These are phyloP conservation scores for Vultur gryphus DNA, from an alignment of 2,797 vertebrate species.

Conservation along the genomic window DNA sequence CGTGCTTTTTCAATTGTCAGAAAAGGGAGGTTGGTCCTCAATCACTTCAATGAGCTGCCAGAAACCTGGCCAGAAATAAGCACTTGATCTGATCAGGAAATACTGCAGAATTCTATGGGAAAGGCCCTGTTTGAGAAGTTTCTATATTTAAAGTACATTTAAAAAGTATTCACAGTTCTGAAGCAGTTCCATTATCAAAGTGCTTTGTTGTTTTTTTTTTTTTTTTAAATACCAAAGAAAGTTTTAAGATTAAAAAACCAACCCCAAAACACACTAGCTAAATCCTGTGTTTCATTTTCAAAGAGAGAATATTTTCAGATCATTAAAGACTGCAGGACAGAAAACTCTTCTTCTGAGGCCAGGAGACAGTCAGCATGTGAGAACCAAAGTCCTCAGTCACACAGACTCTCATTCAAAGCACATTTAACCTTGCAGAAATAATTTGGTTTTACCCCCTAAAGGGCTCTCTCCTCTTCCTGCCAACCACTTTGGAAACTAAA, in stretches of 20 bases:
- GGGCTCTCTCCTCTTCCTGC: neutral
- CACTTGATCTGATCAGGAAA: neutral
- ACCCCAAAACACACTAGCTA: neutral
- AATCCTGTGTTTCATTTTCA: neutral
- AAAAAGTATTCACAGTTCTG: neutral
- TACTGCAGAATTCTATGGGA: neutral
- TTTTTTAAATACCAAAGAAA: neutral
- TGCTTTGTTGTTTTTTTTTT: neutral
- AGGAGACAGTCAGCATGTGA: neutral
- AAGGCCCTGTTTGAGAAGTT: neutral
- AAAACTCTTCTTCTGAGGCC: neutral
- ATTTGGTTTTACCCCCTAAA: neutral
- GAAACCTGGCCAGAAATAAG: slow-evolving; percentile 21
- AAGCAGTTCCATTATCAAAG: neutral
- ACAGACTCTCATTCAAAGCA: neutral
- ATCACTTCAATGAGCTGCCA: slow-evolving; percentile 19
- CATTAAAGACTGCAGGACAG: neutral
- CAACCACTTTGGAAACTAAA: neutral
- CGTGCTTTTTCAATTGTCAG: neutral
- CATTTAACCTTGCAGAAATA: neutral
- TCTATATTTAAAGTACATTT: neutral
- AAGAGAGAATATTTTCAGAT: neutral
- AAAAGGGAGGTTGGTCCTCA: neutral
- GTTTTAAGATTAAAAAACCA: neutral
- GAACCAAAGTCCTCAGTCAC: neutral